Conservation (phyloP, 2,113 vertebrate genomes). For the Cariama cristata region DNA sequence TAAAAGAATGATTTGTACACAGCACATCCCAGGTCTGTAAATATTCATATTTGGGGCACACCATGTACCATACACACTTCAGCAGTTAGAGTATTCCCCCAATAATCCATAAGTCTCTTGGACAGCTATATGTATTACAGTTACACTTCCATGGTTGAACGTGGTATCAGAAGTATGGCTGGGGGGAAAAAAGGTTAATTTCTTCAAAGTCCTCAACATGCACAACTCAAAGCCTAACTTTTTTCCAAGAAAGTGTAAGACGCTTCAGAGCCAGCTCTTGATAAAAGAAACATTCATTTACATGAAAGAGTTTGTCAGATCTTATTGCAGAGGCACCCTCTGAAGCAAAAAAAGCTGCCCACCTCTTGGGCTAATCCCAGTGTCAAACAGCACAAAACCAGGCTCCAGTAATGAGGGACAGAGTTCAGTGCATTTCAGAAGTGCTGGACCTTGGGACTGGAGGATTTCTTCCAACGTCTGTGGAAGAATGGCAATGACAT, state of each 20-base stretch:
- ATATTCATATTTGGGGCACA: not conserved
- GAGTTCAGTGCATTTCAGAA: not conserved
- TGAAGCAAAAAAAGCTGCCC: not conserved
- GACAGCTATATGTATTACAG: not conserved
- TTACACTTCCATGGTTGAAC: not conserved
- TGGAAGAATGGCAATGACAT: not conserved
- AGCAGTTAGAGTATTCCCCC: not conserved
- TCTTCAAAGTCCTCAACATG: not conserved
- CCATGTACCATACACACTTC: not conserved
- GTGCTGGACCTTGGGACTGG: not conserved
- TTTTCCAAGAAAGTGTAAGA: not conserved
- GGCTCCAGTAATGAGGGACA: not conserved
- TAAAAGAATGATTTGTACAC: not conserved
- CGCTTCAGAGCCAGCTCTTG: not conserved
- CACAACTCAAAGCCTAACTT: not conserved
- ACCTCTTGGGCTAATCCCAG: not conserved
- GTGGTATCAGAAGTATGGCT: not conserved
- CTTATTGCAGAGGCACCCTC: not conserved
- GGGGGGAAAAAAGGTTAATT: not conserved
- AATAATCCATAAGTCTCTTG: not conserved
- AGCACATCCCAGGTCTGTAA: not conserved
- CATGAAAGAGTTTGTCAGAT: not conserved
- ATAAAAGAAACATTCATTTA: not conserved
- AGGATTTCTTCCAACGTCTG: not conserved
- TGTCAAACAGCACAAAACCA: fast-evolving